A percentile compares a stretch with the other conserved stretches of the same genome.
phyloP scores from a whole-genome alignment of 2,797 vertebrate genomes.

The Gallinago nigripennis region DNA sequence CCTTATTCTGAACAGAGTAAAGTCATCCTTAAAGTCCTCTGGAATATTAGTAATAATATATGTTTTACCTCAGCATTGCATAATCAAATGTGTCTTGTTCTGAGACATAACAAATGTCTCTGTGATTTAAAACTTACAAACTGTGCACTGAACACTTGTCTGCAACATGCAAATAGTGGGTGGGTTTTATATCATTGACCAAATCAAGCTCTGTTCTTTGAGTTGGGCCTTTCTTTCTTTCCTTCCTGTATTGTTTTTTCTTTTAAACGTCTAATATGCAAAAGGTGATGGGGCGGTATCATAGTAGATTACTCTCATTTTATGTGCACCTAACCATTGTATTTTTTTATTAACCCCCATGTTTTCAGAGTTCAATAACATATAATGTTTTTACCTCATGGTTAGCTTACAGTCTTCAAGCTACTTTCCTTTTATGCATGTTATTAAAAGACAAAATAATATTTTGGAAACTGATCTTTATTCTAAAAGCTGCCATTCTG shows the following conservation, averaged over 20 bases:
- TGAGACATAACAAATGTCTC: background rate
- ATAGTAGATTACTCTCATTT: background rate
- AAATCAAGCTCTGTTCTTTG: background rate
- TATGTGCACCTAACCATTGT: background rate
- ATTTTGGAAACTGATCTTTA: background rate
- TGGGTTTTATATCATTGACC: background rate
- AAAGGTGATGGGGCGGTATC: background rate
- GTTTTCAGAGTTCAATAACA: background rate
- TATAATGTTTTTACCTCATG: background rate
- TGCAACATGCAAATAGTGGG: background rate
- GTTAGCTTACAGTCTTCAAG: background rate
- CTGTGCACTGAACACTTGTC: background rate
- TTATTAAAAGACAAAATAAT: background rate
- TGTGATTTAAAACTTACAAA: background rate
- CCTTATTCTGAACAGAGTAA: background rate
- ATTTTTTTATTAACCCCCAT: background rate
- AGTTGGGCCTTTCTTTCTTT: background rate
- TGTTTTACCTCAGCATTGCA: background rate
- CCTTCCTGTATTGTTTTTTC: background rate
- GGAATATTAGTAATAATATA: background rate
- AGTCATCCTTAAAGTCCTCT: background rate
- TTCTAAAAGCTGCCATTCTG: background rate
- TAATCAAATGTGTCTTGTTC: background rate
- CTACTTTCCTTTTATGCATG: background rate
- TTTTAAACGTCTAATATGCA: background rate